Conservation (phyloP, 2,113 vertebrate genomes). For the Parotia lawesii region DNA sequence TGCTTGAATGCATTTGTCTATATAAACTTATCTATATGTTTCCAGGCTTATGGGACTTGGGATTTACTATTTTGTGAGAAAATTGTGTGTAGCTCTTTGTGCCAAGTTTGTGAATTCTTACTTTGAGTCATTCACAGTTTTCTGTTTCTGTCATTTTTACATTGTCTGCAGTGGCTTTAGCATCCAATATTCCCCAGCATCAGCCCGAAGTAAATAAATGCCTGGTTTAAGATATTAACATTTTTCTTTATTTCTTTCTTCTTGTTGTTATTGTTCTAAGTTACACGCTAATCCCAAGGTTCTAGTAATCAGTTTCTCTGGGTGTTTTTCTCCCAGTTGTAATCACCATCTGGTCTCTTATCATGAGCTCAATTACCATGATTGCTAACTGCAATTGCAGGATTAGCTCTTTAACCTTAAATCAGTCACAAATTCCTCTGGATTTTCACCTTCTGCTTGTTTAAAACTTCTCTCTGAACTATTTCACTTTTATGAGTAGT, state of each 20-base stretch:
- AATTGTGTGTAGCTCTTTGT: neutral
- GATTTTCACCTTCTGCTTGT: conserved; percentile 24
- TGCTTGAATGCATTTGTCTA: neutral
- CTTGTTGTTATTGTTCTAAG: neutral
- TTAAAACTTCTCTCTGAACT: conserved; percentile 26
- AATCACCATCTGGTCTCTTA: conserved; percentile 36
- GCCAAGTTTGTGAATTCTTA: neutral
- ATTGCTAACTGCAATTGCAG: conserved; percentile 27
- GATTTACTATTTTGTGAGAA: neutral
- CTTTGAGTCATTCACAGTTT: neutral
- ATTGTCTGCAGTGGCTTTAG: neutral
- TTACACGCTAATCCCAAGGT: neutral
- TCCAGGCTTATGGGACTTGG: neutral
- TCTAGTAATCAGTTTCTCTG: neutral
- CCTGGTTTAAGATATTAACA: neutral
- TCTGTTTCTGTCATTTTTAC: neutral
- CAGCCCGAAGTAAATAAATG: neutral
- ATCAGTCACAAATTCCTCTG: neutral
- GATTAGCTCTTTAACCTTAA: conserved; percentile 32
- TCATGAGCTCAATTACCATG: neutral
- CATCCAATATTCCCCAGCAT: neutral
- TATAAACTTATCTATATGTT: neutral
- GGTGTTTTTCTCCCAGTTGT: neutral
- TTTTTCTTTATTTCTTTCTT: neutral
- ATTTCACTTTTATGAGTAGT: conserved; percentile 6